These are phyloP conservation scores for Melanerpes aurifrons DNA, from an alignment of 2,113 vertebrate species.

Conservation along the genomic window DNA sequence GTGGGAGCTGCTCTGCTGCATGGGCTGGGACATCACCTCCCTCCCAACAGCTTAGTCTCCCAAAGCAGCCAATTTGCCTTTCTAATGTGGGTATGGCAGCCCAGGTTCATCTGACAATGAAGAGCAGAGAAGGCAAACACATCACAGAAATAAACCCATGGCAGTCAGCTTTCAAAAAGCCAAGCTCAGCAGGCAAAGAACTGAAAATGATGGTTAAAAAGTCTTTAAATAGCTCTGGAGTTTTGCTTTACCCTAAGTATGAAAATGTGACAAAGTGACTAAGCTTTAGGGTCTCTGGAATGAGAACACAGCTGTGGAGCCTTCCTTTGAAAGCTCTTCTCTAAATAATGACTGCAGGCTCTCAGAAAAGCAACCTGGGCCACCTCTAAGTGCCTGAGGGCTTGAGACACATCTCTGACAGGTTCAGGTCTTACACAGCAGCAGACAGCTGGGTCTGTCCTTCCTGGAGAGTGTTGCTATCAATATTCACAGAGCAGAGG, in stretches of 20 bases:
- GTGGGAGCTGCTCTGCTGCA: not conserved
- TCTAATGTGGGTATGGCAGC: constrained; percentile 85
- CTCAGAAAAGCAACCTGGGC: not conserved
- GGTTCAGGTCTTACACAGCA: not conserved
- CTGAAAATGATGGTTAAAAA: not conserved
- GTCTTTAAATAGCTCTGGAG: not conserved
- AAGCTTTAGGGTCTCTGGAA: not conserved
- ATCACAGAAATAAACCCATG: not conserved
- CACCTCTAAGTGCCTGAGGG: not conserved
- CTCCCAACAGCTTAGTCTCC: constrained; percentile 20
- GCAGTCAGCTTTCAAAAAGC: not conserved
- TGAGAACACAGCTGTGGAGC: not conserved
- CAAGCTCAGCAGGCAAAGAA: not conserved
- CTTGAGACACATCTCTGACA: not conserved
- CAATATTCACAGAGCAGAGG: not conserved
- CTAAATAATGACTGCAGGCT: not conserved
- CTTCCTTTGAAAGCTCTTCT: constrained; percentile 17
- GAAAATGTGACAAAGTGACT: not conserved
- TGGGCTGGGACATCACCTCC: constrained; percentile 81
- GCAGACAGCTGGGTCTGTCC: not conserved
- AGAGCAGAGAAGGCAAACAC: not conserved
- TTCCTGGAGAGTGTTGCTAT: not conserved
- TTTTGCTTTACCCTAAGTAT: constrained; percentile 1
- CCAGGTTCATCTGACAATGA: constrained; percentile 76
- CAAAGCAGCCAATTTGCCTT: constrained; percentile 76